Evolutionary conservation across 2,113 vertebrate species (phyloP).

Genomic region (Mandrillus leucophaeus): DNA sequence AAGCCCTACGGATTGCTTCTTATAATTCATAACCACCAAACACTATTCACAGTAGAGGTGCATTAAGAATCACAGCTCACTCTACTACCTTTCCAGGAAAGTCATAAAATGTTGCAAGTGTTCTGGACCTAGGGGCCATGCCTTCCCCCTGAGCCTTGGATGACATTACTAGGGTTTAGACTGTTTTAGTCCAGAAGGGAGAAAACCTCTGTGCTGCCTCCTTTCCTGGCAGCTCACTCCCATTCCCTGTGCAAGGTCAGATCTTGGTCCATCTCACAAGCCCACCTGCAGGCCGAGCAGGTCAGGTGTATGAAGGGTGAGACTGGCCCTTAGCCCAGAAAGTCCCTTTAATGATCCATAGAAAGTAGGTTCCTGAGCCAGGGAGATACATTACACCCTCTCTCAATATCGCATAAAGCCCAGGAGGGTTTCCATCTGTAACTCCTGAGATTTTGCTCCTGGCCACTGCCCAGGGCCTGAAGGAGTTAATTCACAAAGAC

Average conservation of each 20-base stretch:
- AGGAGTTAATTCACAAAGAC: not conserved
- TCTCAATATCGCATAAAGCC: not conserved
- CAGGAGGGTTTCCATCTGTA: not conserved
- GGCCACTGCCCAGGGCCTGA: not conserved
- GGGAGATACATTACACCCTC: too few species aligned
- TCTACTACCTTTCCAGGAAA: not conserved
- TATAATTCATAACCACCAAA: not conserved
- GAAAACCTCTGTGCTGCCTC: not conserved
- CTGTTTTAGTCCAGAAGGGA: not conserved
- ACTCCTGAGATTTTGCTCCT: not conserved
- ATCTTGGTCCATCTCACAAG: not conserved
- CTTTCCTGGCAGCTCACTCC: too few species aligned
- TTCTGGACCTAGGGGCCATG: not conserved
- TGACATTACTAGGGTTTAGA: not conserved
- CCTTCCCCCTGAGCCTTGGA: not conserved
- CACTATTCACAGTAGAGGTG: not conserved
- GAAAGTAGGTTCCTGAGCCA: not conserved
- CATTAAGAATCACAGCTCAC: not conserved
- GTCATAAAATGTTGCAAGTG: not conserved
- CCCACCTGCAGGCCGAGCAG: not conserved
- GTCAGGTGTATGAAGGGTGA: not conserved
- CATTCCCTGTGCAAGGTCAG: too few species aligned
- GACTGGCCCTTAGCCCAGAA: too few species aligned
- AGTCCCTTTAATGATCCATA: not conserved
- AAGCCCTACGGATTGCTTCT: not conserved